phyloP scores from a whole-genome alignment of 2,888 invertebrate species.

The Platerodrilus igneus region DNA sequence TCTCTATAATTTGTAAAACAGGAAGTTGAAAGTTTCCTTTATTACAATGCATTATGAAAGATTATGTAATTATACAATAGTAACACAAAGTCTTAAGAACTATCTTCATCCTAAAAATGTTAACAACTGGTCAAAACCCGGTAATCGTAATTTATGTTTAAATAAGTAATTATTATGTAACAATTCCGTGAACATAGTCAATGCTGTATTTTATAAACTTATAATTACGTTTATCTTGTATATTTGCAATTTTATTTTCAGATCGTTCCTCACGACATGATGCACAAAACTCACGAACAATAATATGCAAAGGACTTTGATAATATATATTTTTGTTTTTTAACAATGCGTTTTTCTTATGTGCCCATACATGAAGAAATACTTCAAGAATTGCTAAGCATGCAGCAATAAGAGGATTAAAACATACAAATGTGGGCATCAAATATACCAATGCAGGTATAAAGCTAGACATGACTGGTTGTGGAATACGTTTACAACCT shows the following conservation, averaged over 20 bases:
- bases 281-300: constrained; percentile 66
- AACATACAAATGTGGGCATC: constrained; percentile 57
- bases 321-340: constrained; percentile 58
- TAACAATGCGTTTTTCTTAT: constrained; percentile 60
- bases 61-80: no score
- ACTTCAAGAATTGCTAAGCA: constrained; percentile 56
- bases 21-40: no score
- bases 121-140: no score
- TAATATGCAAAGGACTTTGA: constrained; percentile 64
- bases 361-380: constrained; percentile 63
- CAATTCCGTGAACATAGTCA: constrained; percentile 40
- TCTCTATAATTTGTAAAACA: no score
- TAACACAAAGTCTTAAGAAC: no score
- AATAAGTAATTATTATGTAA: constrained; percentile 35
- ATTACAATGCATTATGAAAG: no score
- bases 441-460: constrained; percentile 49
- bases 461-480: constrained; percentile 6
- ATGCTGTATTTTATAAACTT: constrained; percentile 36
- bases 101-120: no score
- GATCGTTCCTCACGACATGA: constrained; percentile 60
- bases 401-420: constrained; percentile 52
- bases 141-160: no score
- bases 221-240: constrained; percentile 59
- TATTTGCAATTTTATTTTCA: constrained; percentile 58
- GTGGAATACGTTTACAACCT: constrained; percentile 43